Evolutionary conservation across 1,140 invertebrate genomes (phyloP), one percentile per base, ranked within the genome.

Genomic region (Planococcus citri): DNA sequence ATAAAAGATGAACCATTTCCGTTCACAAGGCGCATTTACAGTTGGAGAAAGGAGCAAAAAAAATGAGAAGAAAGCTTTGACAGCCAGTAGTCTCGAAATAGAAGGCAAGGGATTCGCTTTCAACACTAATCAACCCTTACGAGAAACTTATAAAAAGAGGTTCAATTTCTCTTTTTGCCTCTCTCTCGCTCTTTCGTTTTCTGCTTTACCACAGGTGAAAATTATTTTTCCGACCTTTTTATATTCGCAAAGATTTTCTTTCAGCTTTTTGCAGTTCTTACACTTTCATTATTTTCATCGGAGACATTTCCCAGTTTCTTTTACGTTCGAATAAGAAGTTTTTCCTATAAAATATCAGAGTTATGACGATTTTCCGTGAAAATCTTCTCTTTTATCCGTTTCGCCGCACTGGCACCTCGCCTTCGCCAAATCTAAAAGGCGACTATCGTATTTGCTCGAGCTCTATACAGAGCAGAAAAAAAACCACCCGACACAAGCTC

Each of bases 111-210:
- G 22, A 25, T 22, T 22, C 22, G 12, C 60, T 64, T 64, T 64
- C 60, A 64, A 64, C 60, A 27, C 60, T 64, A 64, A 64, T 64
- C 60, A 64, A 64, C 60, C 60, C 60, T 64, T 64, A 64, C 60
- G 20, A 64, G 60, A 64, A 64, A 64, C 60, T 64, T 64, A 27
- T 64, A 64, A 24, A 64, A 25, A 64, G 25, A 64, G 60, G 60
- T 64, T 64, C 60, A 24, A 64, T 64, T 64, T 64, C 60, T 22
- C 20, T 17, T 64, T 64, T 64, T n/a, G n/a, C n/a, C n/a, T n/a
- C n/a, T n/a, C n/a, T n/a, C n/a, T n/a, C n/a, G n/a, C n/a, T n/a
- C n/a, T n/a, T n/a, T n/a, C n/a, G n/a, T n/a, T n/a, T n/a, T n/a
- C n/a, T n/a, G n/a, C n/a, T n/a, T n/a, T 64, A 64, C 25, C 60